Evolutionary conservation across 2,797 vertebrate species (phyloP).

Genomic region (Philypnodon macrostomus): DNA sequence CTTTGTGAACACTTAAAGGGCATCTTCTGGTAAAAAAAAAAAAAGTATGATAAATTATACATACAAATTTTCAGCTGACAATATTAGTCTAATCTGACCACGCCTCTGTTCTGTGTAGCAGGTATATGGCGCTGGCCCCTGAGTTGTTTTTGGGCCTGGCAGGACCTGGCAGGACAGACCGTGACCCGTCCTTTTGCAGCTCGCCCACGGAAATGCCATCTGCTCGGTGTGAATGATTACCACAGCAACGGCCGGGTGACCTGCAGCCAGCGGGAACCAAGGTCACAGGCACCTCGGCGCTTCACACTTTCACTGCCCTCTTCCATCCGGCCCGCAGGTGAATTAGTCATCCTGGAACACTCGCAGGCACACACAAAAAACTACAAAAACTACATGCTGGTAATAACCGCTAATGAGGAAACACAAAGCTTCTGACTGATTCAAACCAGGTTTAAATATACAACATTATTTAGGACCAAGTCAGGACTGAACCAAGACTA

Average conservation of each 20-base stretch:
- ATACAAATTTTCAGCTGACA: conserved; percentile 5
- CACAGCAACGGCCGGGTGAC: conserved; percentile 78
- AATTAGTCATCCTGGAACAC: conserved; percentile 71
- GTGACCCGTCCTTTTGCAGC: conserved; percentile 81
- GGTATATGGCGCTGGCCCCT: conserved; percentile 58
- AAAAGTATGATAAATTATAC: conserved; percentile 11
- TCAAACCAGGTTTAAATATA: conserved; percentile 31
- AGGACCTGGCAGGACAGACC: conserved; percentile 76
- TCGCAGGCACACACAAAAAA: conserved; percentile 41
- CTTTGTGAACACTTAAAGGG: conserved; percentile 16
- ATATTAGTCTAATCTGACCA: conserved; percentile 20
- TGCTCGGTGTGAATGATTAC: conserved; percentile 86
- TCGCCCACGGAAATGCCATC: conserved; percentile 83
- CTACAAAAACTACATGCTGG: conserved; percentile 32
- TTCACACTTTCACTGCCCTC: conserved; percentile 70
- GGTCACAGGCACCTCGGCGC: conserved; percentile 78
- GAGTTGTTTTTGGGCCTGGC: conserved; percentile 69
- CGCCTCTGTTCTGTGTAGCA: conserved; percentile 27
- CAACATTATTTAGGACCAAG: too few species aligned
- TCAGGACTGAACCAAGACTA: conserved; percentile 22
- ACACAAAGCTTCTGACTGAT: conserved; percentile 31
- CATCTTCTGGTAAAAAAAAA: conserved; percentile 6
- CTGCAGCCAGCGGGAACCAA: conserved; percentile 80
- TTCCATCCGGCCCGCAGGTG: conserved; percentile 72
- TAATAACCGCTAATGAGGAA: conserved; percentile 52